These are phyloP conservation scores for Drosophila ogumai DNA, from an alignment of 1,140 invertebrate species.

Conservation along the genomic window DNA sequence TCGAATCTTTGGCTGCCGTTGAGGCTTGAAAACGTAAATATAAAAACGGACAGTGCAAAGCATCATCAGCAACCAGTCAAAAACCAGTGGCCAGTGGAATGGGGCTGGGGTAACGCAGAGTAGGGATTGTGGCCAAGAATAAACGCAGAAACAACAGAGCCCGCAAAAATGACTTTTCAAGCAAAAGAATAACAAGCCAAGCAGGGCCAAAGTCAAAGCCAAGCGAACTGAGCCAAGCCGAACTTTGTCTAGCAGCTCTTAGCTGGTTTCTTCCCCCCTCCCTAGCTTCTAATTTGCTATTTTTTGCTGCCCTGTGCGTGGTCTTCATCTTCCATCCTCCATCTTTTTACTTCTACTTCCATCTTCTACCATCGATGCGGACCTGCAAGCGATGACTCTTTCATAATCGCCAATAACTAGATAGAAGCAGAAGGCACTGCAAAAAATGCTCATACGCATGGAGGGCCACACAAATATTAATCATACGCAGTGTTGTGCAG, in stretches of 20 bases:
- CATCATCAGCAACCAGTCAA: conserved; percentile 66
- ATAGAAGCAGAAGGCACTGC: conserved; percentile 12
- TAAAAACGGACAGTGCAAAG: conserved; percentile 54
- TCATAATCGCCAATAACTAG: conserved; percentile 27
- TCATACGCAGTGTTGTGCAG: conserved; percentile 6
- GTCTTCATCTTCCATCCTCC: conserved; percentile 43
- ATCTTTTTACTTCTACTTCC: conserved; percentile 1
- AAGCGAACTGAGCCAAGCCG: conserved; percentile 62
- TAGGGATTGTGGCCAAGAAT: conserved; percentile 38
- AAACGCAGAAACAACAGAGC: conserved; percentile 62
- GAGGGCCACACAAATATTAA: conserved; percentile 1
- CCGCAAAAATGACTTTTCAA: conserved; percentile 74
- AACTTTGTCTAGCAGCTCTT: conserved; percentile 68
- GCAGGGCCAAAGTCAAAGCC: conserved; percentile 30
- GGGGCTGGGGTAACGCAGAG: not conserved
- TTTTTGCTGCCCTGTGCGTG: conserved; percentile 53
- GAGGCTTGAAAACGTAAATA: conserved; percentile 39
- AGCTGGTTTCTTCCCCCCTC: conserved; percentile 33
- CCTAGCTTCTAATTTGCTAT: conserved; percentile 8
- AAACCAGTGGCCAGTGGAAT: conserved; percentile 3
- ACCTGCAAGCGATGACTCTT: conserved; percentile 77
- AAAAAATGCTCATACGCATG: conserved; percentile 20
- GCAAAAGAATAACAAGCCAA: conserved; percentile 52
- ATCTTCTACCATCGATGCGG: conserved; percentile 27
- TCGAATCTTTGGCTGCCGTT: conserved; percentile 29